Evolutionary conservation across 2,888 invertebrate genomes (phyloP), one percentile per base, ranked within the genome.

Genomic region (Flabesymbios commensalis): DNA sequence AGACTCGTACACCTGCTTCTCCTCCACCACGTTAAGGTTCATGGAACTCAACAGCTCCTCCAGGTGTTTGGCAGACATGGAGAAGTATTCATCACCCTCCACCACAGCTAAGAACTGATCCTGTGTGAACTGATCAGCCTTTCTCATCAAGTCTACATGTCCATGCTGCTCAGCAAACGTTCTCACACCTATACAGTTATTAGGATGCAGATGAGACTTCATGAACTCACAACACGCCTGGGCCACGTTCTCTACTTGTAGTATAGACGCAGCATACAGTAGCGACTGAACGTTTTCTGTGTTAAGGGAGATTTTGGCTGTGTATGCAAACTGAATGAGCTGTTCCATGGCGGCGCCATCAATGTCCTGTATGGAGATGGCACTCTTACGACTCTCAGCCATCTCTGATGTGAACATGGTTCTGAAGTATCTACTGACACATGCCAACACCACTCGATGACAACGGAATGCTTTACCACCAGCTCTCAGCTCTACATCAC

Each of bases 341-440:
- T 73, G 72, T 33, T 74, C 75, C 65, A 83, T 70, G 4, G 82
- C 80, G 31, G 65, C 67, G 47, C 75, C 78, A 57, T 81, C 78
- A 36, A 82, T 77, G 65, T 83, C 83, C 62, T 81, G 73, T 41
- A 83, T 79, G 22, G 72, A 74, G 17, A 80, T 56, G 65, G 10
- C 68, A 36, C 70, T 69, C 57, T 78, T 73, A 31, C 69, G 71
- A 51, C 78, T 75, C 63, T 83, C 83, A 2, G 78, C 68, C 81
- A 84, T 80, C 59, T 81, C 76, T 1, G 80, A 80, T 26, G 77
- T 75, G 70, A 85, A 85, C 84, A 85, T 84, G 36, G 81, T 78
- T 28, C 77, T 73, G 70, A 85, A 85, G 66, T 85, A 85, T 19
- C 80, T 78, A 68, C 83, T 83, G 19, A 79, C 72, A 48, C 83